phyloP scores from a whole-genome alignment of 2,888 invertebrate species.

The Pemphredon lugubris region DNA sequence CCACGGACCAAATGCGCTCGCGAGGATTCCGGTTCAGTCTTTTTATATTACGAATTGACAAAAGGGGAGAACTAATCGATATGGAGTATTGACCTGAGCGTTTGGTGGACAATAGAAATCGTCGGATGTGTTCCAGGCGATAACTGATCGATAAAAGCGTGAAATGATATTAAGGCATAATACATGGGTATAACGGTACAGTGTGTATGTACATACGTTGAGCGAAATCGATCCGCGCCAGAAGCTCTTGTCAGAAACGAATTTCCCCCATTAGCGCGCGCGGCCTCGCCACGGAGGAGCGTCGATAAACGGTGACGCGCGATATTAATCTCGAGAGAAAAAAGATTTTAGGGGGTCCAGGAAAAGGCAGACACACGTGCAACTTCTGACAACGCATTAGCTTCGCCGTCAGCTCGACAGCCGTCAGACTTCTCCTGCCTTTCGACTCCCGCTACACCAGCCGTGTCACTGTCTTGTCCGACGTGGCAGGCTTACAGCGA shows the following conservation, averaged over 20 bases:
- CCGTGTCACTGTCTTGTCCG: conserved; percentile 68
- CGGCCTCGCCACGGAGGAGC: not conserved
- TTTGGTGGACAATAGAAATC: too few relatives aligned
- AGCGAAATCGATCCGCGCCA: conserved; percentile 28
- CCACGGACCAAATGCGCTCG: too few relatives aligned
- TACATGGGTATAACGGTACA: too few relatives aligned
- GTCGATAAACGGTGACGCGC: conserved; percentile 24
- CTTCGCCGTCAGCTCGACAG: conserved; percentile 60
- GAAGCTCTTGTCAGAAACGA: conserved; percentile 21
- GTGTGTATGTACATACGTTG: too few relatives aligned
- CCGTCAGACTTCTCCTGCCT: conserved; percentile 56
- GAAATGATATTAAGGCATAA: too few relatives aligned
- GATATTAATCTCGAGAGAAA: conserved; percentile 27
- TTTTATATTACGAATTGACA: too few relatives aligned
- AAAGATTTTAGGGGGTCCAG: conserved; percentile 5
- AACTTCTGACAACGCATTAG: conserved; percentile 74
- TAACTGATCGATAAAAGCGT: too few relatives aligned
- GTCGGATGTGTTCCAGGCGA: too few relatives aligned
- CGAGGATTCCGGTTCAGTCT: too few relatives aligned
- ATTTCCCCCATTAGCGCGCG: conserved; percentile 8
- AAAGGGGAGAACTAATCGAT: too few relatives aligned
- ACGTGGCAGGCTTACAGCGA: conserved; percentile 50
- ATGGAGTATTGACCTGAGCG: too few relatives aligned
- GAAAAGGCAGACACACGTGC: conserved; percentile 49
- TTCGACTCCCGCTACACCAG: conserved; percentile 54